These are phyloP conservation scores for Agriopis marginaria DNA, from an alignment of 2,888 invertebrate species.

Conservation along the genomic window DNA sequence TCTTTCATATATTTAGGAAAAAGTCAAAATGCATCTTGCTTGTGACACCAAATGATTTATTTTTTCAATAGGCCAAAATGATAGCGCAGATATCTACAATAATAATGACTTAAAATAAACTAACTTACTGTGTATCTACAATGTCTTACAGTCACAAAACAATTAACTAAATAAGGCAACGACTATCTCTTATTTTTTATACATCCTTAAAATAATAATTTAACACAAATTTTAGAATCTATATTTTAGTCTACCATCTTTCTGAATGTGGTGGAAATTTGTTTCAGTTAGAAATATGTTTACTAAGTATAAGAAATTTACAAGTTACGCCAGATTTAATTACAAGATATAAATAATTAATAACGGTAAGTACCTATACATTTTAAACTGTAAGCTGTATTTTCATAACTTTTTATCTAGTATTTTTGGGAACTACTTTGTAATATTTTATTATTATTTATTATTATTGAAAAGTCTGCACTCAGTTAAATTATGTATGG, in stretches of 20 bases:
- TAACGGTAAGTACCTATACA: constrained; percentile 47
- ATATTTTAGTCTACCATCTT: constrained; percentile 26
- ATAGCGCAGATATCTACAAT: constrained; percentile 85
- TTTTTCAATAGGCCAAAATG: constrained; percentile 85
- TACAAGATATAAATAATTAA: constrained; percentile 51
- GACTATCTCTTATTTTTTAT: constrained; percentile 81
- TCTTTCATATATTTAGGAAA: constrained; percentile 30
- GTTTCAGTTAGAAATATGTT: constrained; percentile 26
- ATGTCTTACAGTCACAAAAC: constrained; percentile 84
- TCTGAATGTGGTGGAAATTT: constrained; percentile 32
- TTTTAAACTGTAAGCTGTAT: constrained; percentile 20
- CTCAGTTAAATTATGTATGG: background rate
- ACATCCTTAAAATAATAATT: constrained; percentile 61
- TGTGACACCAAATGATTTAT: constrained; percentile 86
- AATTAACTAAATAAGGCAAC: constrained; percentile 86
- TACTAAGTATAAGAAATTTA: constrained; percentile 49
- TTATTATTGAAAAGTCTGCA: background rate
- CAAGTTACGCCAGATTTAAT: constrained; percentile 56
- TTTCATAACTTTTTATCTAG: background rate
- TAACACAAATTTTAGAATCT: constrained; percentile 29
- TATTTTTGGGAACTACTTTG: background rate
- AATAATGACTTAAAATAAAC: constrained; percentile 79
- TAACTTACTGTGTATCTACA: constrained; percentile 82
- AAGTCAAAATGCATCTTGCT: constrained; percentile 50
- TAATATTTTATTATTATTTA: background rate